Percentiles rank a stretch among this genome's conserved stretches.
These are phyloP conservation scores for Lepidurus arcticus DNA, from an alignment of 1,140 invertebrate genomes.

Conservation along the genomic window DNA sequence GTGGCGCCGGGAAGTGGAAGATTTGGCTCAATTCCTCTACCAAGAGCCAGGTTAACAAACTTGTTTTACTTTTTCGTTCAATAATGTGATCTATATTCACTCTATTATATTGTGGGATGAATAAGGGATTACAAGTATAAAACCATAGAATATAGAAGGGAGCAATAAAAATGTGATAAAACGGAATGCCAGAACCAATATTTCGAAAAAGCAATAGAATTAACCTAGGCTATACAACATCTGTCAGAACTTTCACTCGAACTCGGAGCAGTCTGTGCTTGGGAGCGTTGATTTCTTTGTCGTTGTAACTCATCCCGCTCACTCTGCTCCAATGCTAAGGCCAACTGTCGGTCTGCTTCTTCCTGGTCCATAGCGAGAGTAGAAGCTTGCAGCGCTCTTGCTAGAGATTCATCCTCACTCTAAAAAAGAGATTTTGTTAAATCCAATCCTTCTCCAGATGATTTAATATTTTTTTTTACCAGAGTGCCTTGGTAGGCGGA, in stretches of 20 bases:
- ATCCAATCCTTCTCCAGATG: conserved; percentile 23
- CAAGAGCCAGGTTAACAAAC: neutral
- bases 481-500: conserved; percentile 55
- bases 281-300: neutral
- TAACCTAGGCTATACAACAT: neutral
- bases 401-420: conserved; percentile 81
- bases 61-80: neutral
- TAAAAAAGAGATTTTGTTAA: conserved; percentile 38
- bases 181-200: neutral
- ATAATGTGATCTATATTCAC: neutral
- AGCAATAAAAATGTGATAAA: neutral
- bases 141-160: neutral
- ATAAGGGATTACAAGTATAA: neutral
- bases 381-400: conserved; percentile 70
- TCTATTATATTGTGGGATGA: neutral
- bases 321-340: conserved; percentile 45
- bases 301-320: conserved; percentile 41
- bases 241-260: neutral
- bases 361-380: conserved; percentile 41
- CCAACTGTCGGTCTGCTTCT: conserved; percentile 45
- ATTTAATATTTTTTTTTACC: conserved; percentile 44
- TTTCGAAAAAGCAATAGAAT: neutral
- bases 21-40: neutral
- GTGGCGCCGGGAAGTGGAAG: neutral
- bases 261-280: neutral